These are phyloP conservation scores for Drosophila aff. DNA, from an alignment of 1,140 invertebrate genomes.

Conservation along the genomic window DNA sequence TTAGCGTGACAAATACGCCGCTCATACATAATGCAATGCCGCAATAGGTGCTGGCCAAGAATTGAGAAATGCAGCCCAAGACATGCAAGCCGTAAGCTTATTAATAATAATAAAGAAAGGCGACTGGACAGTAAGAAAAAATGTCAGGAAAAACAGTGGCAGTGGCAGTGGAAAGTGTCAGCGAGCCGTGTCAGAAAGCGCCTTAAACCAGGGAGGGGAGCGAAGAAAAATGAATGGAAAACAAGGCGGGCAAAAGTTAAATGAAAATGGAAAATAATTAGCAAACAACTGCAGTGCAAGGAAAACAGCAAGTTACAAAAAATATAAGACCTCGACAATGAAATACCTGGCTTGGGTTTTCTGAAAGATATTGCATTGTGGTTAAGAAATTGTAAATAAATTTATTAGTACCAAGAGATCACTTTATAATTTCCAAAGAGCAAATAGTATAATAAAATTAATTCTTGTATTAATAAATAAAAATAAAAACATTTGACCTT, in stretches of 20 bases:
- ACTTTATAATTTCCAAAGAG: neutral
- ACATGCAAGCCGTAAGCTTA: slow-evolving; percentile 39
- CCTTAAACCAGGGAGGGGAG: slow-evolving; percentile 39
- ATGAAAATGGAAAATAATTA: slow-evolving; percentile 76
- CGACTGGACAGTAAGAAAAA: slow-evolving; percentile 13
- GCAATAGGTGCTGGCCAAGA: slow-evolving; percentile 10
- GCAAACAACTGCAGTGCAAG: slow-evolving; percentile 52
- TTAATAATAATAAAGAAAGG: slow-evolving; percentile 36
- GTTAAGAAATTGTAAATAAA: neutral
- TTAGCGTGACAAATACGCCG: slow-evolving; percentile 60
- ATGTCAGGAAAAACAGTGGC: slow-evolving; percentile 29
- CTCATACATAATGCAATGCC: slow-evolving; percentile 60
- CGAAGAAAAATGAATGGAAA: slow-evolving; percentile 31
- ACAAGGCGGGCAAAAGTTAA: slow-evolving; percentile 42
- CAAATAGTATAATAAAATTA: too few relatives aligned
- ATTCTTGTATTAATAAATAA: too few relatives aligned
- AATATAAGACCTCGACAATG: neutral
- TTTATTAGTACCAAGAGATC: neutral
- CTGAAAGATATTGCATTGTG: too few relatives aligned
- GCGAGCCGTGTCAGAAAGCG: slow-evolving; percentile 47
- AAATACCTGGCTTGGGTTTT: neutral
- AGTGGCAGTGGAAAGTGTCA: slow-evolving; percentile 47
- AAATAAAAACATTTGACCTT: too few relatives aligned
- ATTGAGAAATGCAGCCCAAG: slow-evolving; percentile 22
- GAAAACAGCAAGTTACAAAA: neutral